Evolutionary conservation across 2,797 vertebrate genomes (phyloP), one percentile per base, ranked within the genome.

Genomic region (Thunnus albacares): DNA sequence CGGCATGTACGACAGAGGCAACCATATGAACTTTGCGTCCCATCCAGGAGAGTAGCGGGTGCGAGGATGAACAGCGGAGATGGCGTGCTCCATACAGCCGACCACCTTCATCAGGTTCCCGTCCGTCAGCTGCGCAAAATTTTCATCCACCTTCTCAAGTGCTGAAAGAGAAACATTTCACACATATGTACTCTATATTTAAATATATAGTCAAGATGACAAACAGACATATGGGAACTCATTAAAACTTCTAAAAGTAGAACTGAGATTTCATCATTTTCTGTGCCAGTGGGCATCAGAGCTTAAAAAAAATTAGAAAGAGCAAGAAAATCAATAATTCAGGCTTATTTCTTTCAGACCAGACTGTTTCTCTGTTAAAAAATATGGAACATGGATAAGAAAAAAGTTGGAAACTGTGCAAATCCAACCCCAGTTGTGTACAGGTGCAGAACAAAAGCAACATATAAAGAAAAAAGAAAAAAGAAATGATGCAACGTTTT

Each of bases 1-100:
- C 0, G 97, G 97, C 81, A 97, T 62, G 83, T 97, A 98, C 14
- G 97, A 95, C 70, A 97, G n/a, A 0, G 97, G 97, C 70, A 97
- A 17, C 94, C 95, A 97, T 80, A 97, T 28, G 15, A 98, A 77
- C 65, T 97, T 98, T 38, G 96, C 96, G 0, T 98, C 97, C 96
- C 96, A 97, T 43, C 97, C 97, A 0, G 91, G 89, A 0, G 96
- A 94, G 90, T 98, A 98, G 79, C 97, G 96, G 30, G 70, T 73
- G 0, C 96, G 96, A 1, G 97, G 97, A 11, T 91, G 82, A 11
- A 96, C 30, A 4, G 96, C 96, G 1, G 96, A 93, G 52, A 97
- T 47, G 0, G 96, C 97, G 0, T 98, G 97, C 79, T 97, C 96
- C 95, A 97, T 97, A 67, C 96, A 96, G 78, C 89, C 22, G 0